phyloP scores from a whole-genome alignment of 2,113 vertebrate genomes.

The Eudyptes chrysolophus region DNA sequence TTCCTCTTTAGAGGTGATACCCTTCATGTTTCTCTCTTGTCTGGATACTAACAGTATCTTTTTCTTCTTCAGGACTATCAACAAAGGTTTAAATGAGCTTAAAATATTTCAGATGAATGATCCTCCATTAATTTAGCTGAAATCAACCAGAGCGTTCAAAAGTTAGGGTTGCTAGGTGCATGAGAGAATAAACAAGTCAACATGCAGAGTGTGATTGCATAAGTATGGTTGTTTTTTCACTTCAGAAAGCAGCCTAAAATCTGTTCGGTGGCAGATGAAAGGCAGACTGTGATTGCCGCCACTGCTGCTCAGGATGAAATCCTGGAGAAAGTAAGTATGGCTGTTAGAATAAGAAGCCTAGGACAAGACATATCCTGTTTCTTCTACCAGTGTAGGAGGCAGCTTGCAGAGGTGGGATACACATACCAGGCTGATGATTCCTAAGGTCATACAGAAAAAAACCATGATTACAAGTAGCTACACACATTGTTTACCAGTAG shows the following conservation, averaged over 20 bases:
- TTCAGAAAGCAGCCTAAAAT: neutral
- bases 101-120: neutral
- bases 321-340: neutral
- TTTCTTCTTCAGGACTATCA: neutral
- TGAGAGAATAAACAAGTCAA: neutral
- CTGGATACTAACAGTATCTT: neutral
- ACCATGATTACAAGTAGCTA: neutral
- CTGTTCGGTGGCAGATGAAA: neutral
- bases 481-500: neutral
- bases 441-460: neutral
- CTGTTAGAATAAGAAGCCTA: neutral
- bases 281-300: neutral
- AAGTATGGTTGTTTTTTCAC: neutral
- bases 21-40: neutral
- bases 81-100: neutral
- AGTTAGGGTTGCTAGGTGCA: neutral
- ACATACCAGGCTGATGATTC: neutral
- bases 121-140: neutral
- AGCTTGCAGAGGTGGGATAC: neutral
- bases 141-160: neutral
- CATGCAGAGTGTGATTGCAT: neutral
- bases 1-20: neutral
- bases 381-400: neutral
- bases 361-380: neutral
- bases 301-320: neutral